phyloP scores from a whole-genome alignment of 2,113 vertebrate genomes.

The Puntigrus tetrazona region DNA sequence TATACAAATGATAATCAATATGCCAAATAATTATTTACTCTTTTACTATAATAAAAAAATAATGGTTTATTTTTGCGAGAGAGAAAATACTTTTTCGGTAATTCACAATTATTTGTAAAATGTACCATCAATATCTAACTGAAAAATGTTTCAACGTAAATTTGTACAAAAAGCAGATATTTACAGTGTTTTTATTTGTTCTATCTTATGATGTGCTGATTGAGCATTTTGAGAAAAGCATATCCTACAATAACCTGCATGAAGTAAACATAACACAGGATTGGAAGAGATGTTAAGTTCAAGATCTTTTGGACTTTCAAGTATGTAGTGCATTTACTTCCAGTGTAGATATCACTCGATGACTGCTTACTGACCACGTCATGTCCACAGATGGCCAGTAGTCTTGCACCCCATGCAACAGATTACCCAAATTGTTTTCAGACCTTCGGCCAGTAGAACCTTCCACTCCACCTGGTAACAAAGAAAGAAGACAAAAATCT shows the following conservation, averaged over 20 bases:
- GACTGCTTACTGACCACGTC: conserved; percentile 40
- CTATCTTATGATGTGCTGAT: conserved; percentile 48
- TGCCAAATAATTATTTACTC: too few relatives aligned
- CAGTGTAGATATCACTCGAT: conserved; percentile 31
- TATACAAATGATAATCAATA: too few relatives aligned
- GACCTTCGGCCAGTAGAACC: background rate
- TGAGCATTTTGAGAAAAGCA: conserved; percentile 64
- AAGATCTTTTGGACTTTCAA: background rate
- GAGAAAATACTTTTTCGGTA: too few relatives aligned
- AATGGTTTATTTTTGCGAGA: too few relatives aligned
- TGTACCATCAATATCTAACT: background rate
- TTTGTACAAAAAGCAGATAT: background rate
- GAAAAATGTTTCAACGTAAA: too few relatives aligned
- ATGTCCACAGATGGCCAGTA: conserved; percentile 35
- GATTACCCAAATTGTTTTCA: conserved; percentile 33
- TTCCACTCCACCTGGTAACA: background rate
- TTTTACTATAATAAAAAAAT: too few relatives aligned
- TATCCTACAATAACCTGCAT: conserved; percentile 73
- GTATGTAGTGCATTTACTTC: background rate
- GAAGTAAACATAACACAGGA: conserved; percentile 74
- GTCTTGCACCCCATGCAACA: conserved; percentile 18
- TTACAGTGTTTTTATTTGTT: background rate
- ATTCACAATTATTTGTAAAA: background rate
- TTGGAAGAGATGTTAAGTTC: conserved; percentile 52
- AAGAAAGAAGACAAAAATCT: conserved; percentile 25